phyloP scores from a whole-genome alignment of 2,888 invertebrate species.

The Euphydryas editha region DNA sequence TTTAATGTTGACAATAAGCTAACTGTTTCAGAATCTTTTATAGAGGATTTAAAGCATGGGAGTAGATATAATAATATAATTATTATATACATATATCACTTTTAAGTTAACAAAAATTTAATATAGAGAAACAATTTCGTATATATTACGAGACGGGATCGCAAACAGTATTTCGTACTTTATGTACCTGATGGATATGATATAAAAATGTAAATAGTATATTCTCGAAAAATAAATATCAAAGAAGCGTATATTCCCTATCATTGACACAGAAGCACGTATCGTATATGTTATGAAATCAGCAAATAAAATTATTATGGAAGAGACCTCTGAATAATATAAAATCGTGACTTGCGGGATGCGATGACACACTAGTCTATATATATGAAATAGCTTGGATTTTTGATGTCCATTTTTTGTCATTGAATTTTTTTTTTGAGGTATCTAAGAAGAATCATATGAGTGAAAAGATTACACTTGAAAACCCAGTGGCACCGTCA shows the following conservation, averaged over 20 bases:
- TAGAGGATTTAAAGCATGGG: too few relatives aligned
- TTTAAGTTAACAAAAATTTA: too few relatives aligned
- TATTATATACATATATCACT: too few relatives aligned
- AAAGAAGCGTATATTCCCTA: slow-evolving; percentile 21
- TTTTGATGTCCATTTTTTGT: not conserved
- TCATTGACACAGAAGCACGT: slow-evolving; percentile 28
- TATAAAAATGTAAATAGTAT: slow-evolving; percentile 34
- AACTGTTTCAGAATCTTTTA: too few relatives aligned
- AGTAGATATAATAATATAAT: too few relatives aligned
- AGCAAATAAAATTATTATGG: slow-evolving; percentile 16
- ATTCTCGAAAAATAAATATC: slow-evolving; percentile 33
- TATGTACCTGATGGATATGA: slow-evolving; percentile 3
- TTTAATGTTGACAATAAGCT: too few relatives aligned
- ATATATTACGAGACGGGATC: slow-evolving; percentile 11
- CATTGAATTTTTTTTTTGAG: not conserved
- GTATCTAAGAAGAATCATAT: too few relatives aligned
- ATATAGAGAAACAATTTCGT: not conserved
- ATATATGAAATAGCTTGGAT: not conserved
- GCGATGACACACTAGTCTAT: too few relatives aligned
- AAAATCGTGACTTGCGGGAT: too few relatives aligned
- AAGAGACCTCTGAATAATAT: not conserved
- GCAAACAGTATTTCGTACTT: not conserved
- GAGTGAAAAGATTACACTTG: too few relatives aligned
- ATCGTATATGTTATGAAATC: slow-evolving; percentile 13
- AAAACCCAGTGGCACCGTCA: too few relatives aligned